phyloP scores from a whole-genome alignment of 2,797 vertebrate genomes.

The Pelobates cultripes region DNA sequence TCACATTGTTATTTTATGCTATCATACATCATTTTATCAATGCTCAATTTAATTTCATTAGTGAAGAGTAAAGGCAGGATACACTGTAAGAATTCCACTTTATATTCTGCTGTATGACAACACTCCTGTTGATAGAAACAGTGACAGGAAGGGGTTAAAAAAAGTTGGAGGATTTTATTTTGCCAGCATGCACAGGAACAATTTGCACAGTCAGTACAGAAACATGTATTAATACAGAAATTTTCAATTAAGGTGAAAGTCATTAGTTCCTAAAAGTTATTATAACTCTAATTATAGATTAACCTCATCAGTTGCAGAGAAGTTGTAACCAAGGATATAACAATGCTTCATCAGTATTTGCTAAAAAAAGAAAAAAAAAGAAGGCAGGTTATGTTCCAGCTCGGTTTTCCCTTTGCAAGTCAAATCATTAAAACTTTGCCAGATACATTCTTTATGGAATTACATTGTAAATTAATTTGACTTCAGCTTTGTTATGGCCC shows the following conservation, averaged over 20 bases:
- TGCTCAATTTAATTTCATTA: no score
- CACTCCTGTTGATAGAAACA: no score
- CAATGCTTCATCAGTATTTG: conserved; percentile 49
- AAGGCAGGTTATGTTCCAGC: conserved; percentile 39
- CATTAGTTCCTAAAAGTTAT: conserved; percentile 19
- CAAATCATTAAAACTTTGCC: conserved; percentile 40
- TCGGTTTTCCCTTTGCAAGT: conserved; percentile 35
- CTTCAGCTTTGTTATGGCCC: neutral
- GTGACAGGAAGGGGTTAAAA: no score
- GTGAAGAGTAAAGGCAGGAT: no score
- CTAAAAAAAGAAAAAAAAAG: conserved; percentile 25
- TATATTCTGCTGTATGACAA: no score
- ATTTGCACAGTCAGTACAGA: no score
- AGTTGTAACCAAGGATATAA: conserved; percentile 40
- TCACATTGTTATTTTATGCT: no score
- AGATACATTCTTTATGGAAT: conserved; percentile 12
- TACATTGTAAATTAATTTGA: neutral
- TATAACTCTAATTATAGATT: conserved; percentile 45
- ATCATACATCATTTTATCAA: no score
- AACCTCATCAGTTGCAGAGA: conserved; percentile 22
- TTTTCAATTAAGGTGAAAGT: conserved; percentile 30
- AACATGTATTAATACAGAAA: conserved; percentile 7
- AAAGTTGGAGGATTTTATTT: no score
- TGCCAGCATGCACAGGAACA: no score
- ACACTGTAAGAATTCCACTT: no score